phyloP scores from a whole-genome alignment of 2,797 vertebrate species.

The Pteropus rufus region DNA sequence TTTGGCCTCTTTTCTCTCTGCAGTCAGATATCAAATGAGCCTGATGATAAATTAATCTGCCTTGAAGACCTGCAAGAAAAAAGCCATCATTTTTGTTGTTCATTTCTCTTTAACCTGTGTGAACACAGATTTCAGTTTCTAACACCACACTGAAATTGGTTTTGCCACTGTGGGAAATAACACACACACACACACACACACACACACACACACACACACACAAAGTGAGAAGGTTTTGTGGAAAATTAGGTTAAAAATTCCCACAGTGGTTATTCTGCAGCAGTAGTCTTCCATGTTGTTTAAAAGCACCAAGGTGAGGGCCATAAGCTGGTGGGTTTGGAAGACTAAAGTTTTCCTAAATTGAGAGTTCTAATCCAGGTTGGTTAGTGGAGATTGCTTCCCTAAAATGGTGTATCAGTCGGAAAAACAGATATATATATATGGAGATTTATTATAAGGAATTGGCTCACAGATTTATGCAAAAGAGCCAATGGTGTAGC shows the following conservation, averaged over 20 bases:
- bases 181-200: no score
- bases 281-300: not conserved
- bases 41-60: not conserved
- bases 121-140: not conserved
- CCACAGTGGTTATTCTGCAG: not conserved
- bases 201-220: no score
- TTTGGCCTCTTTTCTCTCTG: not conserved
- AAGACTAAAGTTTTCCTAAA: not conserved
- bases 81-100: not conserved
- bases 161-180: not conserved
- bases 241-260: constrained; percentile 12
- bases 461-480: not conserved
- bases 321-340: not conserved
- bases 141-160: not conserved
- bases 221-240: not conserved
- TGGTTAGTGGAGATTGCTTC: no score
- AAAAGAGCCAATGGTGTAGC: not conserved
- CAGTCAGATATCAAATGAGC: not conserved
- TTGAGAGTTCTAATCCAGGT: not conserved
- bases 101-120: not conserved
- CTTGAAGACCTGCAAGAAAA: rapidly evolving
- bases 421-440: not conserved
- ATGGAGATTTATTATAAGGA: not conserved
- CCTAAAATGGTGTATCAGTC: not conserved
- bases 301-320: not conserved